A percentile compares a stretch with the other conserved stretches of the same genome.
Evolutionary conservation across 2,888 invertebrate species (phyloP).

Genomic region (Leucophenga montana): DNA sequence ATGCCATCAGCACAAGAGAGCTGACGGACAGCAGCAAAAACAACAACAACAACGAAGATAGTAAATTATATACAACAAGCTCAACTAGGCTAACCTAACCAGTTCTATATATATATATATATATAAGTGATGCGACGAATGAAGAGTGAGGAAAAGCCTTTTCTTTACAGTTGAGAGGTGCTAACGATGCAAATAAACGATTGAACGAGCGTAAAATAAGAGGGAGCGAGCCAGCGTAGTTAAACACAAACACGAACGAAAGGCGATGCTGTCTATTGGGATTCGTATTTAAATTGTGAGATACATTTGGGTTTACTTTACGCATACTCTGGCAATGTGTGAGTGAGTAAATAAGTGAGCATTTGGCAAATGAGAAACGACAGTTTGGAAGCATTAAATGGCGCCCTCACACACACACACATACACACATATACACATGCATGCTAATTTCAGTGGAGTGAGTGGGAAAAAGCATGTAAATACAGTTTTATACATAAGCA

Average conservation of each 20-base stretch:
- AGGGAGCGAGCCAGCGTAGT: neutral
- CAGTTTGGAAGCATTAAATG: slow-evolving; percentile 57
- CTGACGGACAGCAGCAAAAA: slow-evolving; percentile 13
- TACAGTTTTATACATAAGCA: slow-evolving; percentile 42
- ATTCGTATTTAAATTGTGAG: slow-evolving; percentile 18
- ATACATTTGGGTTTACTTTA: slow-evolving; percentile 17
- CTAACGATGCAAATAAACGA: slow-evolving; percentile 34
- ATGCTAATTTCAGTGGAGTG: slow-evolving; percentile 14
- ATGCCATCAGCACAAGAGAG: slow-evolving; percentile 23
- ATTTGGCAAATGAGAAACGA: slow-evolving; percentile 32
- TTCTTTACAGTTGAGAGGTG: slow-evolving; percentile 15
- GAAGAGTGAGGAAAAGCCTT: slow-evolving; percentile 24
- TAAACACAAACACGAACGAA: slow-evolving; percentile 25
- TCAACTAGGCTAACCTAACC: slow-evolving; percentile 19
- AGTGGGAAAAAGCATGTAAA: slow-evolving; percentile 20
- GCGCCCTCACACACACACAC: slow-evolving; percentile 58
- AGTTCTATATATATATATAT: slow-evolving; percentile 9
- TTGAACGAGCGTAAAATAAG: slow-evolving; percentile 13
- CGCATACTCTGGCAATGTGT: neutral
- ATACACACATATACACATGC: slow-evolving; percentile 34
- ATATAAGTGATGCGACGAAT: slow-evolving; percentile 21
- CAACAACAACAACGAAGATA: slow-evolving; percentile 16
- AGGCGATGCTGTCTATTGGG: slow-evolving; percentile 12
- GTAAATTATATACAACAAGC: slow-evolving; percentile 13
- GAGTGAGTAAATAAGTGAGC: neutral